Base-by-base conservation (phyloP, 2,797 vertebrate species). In the Sebastes minor region DNA sequence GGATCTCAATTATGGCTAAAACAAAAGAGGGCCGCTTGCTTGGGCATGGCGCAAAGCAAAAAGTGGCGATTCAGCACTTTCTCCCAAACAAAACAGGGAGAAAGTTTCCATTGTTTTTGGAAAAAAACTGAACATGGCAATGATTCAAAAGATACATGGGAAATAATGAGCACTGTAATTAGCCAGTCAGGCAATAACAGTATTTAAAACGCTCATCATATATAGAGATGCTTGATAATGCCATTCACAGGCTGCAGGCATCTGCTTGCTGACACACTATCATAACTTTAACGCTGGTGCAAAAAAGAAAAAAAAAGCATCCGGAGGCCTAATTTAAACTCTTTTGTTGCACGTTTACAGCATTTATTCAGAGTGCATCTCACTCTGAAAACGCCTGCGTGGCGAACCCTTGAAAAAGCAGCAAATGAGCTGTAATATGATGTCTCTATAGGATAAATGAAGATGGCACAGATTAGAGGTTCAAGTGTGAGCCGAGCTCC, bases 1-100 rank as follows among this genome's bases (percentile, higher is more conserved):
- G 94, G 94, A 96, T 96, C 95, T 96, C 93, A 96, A 96, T 96
- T 96, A 96, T 95, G 93, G 91, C 90, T 96, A 96, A 96, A 96
- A 96, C 95, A 96, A 96, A 95, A 96, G 95, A 85, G 71, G 82
- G 80, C 93, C 80, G 91, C 92, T 92, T 92, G 94, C 94, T 92
- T 83, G 87, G 86, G 92, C 92, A 91, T 71, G 86, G 86, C 57
- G 88, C 84, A 93, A 90, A 91, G 93, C 90, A 93, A 94, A 94
- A 95, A 92, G 88, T 90, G 92, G 82, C 93, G 81, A 95, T 94
- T 96, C 95, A 95, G 96, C 95, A 95, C 92, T 95, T 95, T 95
- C 80, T 72, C 66, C 90, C 83, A 95, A 95, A 96, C 94, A 95
- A 93, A 95, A 95, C 94, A 92, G 75, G 52, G 78, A 88, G 94